Evolutionary conservation across 2,888 invertebrate species (phyloP).

Genomic region (Rhogogaster chlorosoma): DNA sequence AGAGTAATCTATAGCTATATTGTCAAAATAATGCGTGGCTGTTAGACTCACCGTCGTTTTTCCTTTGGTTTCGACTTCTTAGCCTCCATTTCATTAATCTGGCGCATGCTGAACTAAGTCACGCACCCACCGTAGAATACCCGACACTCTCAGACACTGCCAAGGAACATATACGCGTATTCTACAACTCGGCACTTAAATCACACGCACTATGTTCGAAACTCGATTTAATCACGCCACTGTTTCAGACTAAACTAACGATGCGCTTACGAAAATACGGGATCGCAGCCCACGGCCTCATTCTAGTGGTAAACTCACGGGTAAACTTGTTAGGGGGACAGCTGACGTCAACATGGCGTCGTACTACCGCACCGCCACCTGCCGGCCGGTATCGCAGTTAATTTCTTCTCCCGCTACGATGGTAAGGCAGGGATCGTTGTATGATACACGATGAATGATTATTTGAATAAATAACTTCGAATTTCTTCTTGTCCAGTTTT

Average conservation of each 20-base stretch:
- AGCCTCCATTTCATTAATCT: slow-evolving; percentile 54
- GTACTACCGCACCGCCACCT: background rate
- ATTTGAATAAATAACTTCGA: background rate
- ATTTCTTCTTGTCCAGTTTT: background rate
- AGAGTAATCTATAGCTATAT: background rate
- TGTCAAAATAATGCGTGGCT: background rate
- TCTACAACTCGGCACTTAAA: background rate
- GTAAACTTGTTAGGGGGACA: slow-evolving; percentile 35
- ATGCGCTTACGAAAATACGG: slow-evolving; percentile 21
- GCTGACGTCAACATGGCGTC: slow-evolving; percentile 43
- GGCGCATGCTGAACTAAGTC: slow-evolving; percentile 27
- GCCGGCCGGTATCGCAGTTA: background rate
- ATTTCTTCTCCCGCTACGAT: background rate
- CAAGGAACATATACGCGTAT: slow-evolving; percentile 65
- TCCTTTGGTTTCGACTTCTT: slow-evolving; percentile 80
- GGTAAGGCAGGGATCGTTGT: background rate
- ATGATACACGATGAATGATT: background rate
- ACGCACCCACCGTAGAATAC: slow-evolving; percentile 39
- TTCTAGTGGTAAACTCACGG: background rate
- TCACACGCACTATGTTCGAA: background rate
- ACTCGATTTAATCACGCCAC: slow-evolving; percentile 14
- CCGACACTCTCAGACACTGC: slow-evolving; percentile 68
- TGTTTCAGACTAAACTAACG: slow-evolving; percentile 30
- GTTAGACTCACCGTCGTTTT: slow-evolving; percentile 83
- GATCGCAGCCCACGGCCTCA: slow-evolving; percentile 12